Evolutionary conservation across 2,888 invertebrate genomes (phyloP).

Genomic region (Argynnis bischoffii): DNA sequence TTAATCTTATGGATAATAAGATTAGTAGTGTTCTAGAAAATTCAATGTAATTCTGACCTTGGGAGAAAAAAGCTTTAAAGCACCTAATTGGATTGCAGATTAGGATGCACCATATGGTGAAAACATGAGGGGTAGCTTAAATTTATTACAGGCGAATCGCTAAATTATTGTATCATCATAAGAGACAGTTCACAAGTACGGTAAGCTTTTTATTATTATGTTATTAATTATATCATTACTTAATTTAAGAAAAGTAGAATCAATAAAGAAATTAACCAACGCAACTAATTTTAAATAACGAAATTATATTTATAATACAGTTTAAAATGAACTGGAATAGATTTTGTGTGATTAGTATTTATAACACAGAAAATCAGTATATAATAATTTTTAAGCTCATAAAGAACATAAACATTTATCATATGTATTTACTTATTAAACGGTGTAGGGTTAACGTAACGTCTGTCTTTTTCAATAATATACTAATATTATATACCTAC

Average conservation of each 20-base stretch:
- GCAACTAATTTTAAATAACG: no score
- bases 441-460: no score
- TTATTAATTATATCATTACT: neutral
- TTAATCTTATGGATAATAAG: neutral
- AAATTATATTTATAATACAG: no score
- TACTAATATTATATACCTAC: no score
- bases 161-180: slow-evolving; percentile 63
- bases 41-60: neutral
- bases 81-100: slow-evolving; percentile 53
- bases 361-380: no score
- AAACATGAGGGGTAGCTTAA: slow-evolving; percentile 60
- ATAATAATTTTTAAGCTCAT: no score
- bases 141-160: slow-evolving; percentile 61
- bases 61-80: slow-evolving; percentile 37
- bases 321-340: no score
- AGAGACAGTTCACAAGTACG: no score
- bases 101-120: slow-evolving; percentile 59
- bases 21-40: neutral
- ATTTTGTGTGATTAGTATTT: no score
- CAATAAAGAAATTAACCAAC: neutral
- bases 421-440: no score
- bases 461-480: no score
- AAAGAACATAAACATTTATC: no score
- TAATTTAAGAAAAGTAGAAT: neutral
- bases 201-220: slow-evolving; percentile 16